Base-by-base conservation (phyloP, 2,797 vertebrate genomes). In the Enteromius paludinosus region DNA sequence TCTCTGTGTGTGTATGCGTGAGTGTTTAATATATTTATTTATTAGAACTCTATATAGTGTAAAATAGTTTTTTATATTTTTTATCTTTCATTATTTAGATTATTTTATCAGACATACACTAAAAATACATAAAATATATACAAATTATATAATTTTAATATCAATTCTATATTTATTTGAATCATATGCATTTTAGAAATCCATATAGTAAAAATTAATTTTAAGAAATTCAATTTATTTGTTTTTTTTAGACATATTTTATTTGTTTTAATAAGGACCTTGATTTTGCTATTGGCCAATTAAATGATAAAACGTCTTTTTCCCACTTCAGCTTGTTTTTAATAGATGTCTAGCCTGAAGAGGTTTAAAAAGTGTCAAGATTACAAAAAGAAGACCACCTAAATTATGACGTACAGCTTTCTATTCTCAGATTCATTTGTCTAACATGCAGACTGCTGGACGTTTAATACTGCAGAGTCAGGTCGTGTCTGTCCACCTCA, bases 371-470 rank as follows among this genome's bases (percentile, higher is more conserved):
- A 74, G 0, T 25, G 7, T 52, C 73, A 78, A 76, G 80, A 38
- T 84, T 84, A 83, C 25, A 73, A 74, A 74, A 80, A 78, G 76
- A 47, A 82, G 87, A 33, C 47, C 66, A 69, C 80, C 72, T 85
- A 65, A 79, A 71, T 61, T 12, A 82, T 82, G 85, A 89, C 81
- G 75, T 83, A 78, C 77, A 76, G 71, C 84, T 23, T 82, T 78
- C 89, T 91, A 93, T 93, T 92, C 92, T 90, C 61, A 88, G 89
- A 75, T 49, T 23, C 75, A 77, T 86, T 89, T 86, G 84, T 86
- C 86, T 62, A 65, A 82, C 83, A 87, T 87, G 70, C 72, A 59
- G 69, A 52, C 66, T 11, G 65, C 80, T 41, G 59, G 73, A 74
- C 62, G 10, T 14, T 30, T 35, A 80, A n/a, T 47, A 81, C 25